Percentiles rank a stretch among this genome's conserved stretches.
Conservation (phyloP, 2,113 vertebrate genomes). For the Onychostoma macrolepis region DNA sequence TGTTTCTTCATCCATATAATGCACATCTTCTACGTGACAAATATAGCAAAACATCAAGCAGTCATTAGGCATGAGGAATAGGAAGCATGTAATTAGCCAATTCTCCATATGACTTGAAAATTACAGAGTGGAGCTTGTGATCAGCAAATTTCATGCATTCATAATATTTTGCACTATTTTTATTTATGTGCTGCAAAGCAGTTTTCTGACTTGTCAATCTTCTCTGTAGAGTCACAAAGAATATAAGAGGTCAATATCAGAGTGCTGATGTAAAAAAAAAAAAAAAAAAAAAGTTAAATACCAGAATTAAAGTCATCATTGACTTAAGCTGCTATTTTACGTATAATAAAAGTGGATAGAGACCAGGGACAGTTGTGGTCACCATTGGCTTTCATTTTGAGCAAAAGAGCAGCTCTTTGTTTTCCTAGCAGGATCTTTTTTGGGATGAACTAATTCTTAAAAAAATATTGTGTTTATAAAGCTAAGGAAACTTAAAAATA, state of each 20-base stretch:
- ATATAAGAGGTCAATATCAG: conserved; percentile 3
- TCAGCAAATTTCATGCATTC: conserved; percentile 56
- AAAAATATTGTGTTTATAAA: not conserved
- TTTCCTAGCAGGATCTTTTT: not conserved
- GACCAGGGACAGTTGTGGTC: not conserved
- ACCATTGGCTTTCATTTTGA: not conserved
- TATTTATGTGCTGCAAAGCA: not conserved
- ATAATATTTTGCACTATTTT: conserved; percentile 38
- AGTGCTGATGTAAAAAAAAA: conserved; percentile 1
- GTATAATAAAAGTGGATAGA: not conserved
- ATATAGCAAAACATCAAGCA: conserved; percentile 30
- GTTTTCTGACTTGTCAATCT: not conserved
- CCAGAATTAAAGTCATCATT: not conserved
- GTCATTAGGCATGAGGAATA: conserved; percentile 49
- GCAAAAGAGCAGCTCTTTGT: not conserved
- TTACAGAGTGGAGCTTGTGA: conserved; percentile 49
- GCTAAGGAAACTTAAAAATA: not conserved
- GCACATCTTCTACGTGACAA: conserved; percentile 22
- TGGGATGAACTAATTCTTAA: not conserved
- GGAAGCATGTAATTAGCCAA: conserved; percentile 56
- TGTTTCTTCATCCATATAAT: conserved; percentile 38
- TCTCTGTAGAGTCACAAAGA: not conserved
- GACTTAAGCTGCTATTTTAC: not conserved
- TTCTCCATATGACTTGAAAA: conserved; percentile 56
- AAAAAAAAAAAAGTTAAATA: not conserved